A percentile compares a stretch with the other conserved stretches of the same genome.
phyloP scores from a whole-genome alignment of 35 echinoderm and acorn worm genomes.

The Apostichopus japonicus region DNA sequence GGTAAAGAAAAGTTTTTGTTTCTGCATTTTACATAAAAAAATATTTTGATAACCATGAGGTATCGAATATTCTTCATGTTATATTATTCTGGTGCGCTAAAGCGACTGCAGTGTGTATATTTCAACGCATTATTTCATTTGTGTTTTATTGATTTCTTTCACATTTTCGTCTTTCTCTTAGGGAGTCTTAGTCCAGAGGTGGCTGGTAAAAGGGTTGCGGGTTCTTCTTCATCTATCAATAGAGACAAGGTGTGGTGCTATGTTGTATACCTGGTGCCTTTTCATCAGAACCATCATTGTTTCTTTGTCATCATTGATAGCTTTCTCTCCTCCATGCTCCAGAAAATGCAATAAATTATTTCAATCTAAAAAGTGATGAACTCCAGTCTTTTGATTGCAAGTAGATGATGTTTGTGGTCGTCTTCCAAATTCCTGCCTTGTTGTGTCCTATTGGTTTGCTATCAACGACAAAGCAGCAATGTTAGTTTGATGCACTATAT shows the following conservation, averaged over 20 bases:
- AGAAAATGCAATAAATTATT: not conserved
- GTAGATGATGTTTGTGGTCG: too few relatives aligned
- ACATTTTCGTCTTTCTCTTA: slow-evolving; percentile 2
- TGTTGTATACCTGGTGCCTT: not conserved
- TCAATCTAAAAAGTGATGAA: too few relatives aligned
- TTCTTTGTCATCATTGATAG: not conserved
- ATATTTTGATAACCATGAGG: not conserved
- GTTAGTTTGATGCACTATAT: too few relatives aligned
- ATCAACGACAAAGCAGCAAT: too few relatives aligned
- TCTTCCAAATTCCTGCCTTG: too few relatives aligned
- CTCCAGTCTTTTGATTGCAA: too few relatives aligned
- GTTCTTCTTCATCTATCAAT: slow-evolving; percentile 1
- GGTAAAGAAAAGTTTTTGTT: too few relatives aligned
- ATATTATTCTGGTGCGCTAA: not conserved
- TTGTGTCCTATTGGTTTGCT: too few relatives aligned
- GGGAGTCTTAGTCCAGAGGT: slow-evolving; percentile 32
- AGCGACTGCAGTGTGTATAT: not conserved
- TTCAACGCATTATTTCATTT: not conserved
- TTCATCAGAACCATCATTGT: not conserved
- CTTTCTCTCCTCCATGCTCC: not conserved
- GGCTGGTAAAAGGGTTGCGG: slow-evolving; percentile 40
- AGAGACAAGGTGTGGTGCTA: slow-evolving; percentile 10
- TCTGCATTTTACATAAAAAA: too few relatives aligned
- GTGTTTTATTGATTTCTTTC: not conserved
- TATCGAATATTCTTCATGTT: not conserved